These are phyloP conservation scores for Lissocephala sabroskyi DNA, from an alignment of 2,888 invertebrate genomes.

Conservation along the genomic window DNA sequence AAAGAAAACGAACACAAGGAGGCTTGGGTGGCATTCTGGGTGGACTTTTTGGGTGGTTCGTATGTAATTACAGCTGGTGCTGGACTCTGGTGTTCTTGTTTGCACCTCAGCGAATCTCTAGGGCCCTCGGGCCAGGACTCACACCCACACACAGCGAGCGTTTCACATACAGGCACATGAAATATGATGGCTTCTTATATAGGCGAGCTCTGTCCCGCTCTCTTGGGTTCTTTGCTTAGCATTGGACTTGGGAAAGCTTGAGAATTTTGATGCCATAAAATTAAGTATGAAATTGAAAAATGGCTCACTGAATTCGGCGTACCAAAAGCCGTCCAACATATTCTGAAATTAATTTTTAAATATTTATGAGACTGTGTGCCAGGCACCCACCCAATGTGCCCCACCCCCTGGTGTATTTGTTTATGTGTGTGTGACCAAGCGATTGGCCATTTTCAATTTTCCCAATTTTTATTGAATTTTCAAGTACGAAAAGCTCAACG, in stretches of 20 bases:
- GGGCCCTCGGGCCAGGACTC: constrained; percentile 1
- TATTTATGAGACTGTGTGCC: constrained; percentile 57
- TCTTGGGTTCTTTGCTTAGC: constrained; percentile 1
- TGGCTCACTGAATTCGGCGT: constrained; percentile 27
- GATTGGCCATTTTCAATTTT: constrained; percentile 51
- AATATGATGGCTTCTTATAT: constrained; percentile 54
- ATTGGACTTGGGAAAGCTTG: neutral
- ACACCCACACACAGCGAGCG: constrained; percentile 9
- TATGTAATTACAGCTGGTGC: constrained; percentile 50
- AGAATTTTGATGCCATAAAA: constrained; percentile 52
- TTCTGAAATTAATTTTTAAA: constrained; percentile 70
- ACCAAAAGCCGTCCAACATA: constrained; percentile 29
- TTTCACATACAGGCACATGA: constrained; percentile 26
- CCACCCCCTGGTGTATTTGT: constrained; percentile 33
- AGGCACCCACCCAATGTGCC: too few relatives aligned
- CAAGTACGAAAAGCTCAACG: constrained; percentile 22
- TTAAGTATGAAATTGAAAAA: constrained; percentile 66
- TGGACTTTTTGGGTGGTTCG: too few relatives aligned
- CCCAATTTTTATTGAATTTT: constrained; percentile 59
- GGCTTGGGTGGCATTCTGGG: too few relatives aligned
- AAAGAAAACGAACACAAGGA: too few relatives aligned
- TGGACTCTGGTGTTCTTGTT: too few relatives aligned
- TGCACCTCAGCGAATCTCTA: constrained; percentile 39
- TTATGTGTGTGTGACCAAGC: constrained; percentile 17
- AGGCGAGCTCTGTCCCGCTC: constrained; percentile 15